phyloP scores from a whole-genome alignment of 2,888 invertebrate genomes.

The Meandrusa payeni region DNA sequence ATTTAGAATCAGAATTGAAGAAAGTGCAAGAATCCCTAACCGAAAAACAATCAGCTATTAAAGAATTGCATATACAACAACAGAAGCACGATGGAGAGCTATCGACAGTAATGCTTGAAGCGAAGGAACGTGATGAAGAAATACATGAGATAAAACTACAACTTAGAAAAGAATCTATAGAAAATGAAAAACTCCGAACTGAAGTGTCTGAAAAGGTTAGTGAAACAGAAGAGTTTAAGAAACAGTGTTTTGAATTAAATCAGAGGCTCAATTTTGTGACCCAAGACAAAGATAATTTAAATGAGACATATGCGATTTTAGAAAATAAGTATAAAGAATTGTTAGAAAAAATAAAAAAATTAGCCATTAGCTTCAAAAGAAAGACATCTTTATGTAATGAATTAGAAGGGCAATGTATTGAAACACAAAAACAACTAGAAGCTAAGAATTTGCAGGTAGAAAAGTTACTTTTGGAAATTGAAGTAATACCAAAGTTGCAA shows the following conservation, averaged over 20 bases:
- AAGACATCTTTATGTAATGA: conserved; percentile 84
- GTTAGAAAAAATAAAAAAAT: conserved; percentile 88
- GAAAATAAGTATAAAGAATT: conserved; percentile 85
- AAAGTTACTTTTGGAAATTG: conserved; percentile 54
- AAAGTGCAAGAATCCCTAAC: conserved; percentile 63
- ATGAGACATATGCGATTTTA: conserved; percentile 55
- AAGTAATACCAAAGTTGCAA: conserved; percentile 56
- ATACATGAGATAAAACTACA: conserved; percentile 76
- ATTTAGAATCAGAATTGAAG: conserved; percentile 56
- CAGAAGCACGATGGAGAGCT: conserved; percentile 73
- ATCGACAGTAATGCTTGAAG: conserved; percentile 61
- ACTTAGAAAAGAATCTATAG: conserved; percentile 81
- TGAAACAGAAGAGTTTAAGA: conserved; percentile 64
- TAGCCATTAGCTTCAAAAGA: conserved; percentile 88
- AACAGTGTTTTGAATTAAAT: conserved; percentile 64
- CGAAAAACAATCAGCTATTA: conserved; percentile 67
- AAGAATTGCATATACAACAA: conserved; percentile 67
- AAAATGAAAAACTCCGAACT: conserved; percentile 82
- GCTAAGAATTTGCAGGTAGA: conserved; percentile 53
- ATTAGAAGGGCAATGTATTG: conserved; percentile 77
- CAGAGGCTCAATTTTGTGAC: conserved; percentile 58
- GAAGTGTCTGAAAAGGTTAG: conserved; percentile 78
- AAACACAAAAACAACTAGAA: conserved; percentile 55
- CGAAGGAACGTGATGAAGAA: conserved; percentile 79
- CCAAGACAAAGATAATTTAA: conserved; percentile 61